Base-by-base conservation (phyloP, 2,797 vertebrate genomes). In the Falco concolor region DNA sequence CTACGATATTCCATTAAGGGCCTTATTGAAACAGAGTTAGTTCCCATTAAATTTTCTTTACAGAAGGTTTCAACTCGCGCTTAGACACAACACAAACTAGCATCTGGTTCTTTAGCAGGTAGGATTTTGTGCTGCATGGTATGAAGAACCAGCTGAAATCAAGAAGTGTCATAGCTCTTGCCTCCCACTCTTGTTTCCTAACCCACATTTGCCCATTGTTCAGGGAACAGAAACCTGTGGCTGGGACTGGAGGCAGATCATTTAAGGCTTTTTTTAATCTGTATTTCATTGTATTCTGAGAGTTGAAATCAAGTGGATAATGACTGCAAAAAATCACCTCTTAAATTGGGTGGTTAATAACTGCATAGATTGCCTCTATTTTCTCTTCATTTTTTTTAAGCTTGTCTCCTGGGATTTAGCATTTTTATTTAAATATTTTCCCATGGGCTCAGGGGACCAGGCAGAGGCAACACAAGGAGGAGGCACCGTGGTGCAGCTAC, bases 401-500 rank as follows among this genome's bases (percentile, higher is more conserved):
- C 22, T 92, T 87, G 13, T 60, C 20, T 79, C 24, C 23, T 20
- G 54, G 80, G 9, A 60, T 53, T 57, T 75, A 32, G 14, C 16
- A 10, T 72, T 87, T 87, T 72, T 42, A 56, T 49, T 60, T 53
- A 59, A 50, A 38, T 73, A 12, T 73, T 75, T 53, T 17, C 38
- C 34, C 13, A 18, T 30, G n/a, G 28, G 21, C 21, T 30, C 47
- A 65, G 47, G 20, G 60, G 34, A 15, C 10, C 2, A 9, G 38
- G 36, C 20, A 86, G 80, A 72, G 32, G 34, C 42, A 87, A 65
- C 20, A 70, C 14, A 60, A 69, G 22, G 17, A 76, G n/a, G 19
- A 59, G 32, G 11, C 8, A 34, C 5, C 2, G 0, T 4, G 1
- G 30, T 19, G 32, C 24, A 50, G 27, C 28, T 28, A n/a, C 27